phyloP scores from a whole-genome alignment of 2,797 vertebrate genomes.

The Rachycentron canadum region DNA sequence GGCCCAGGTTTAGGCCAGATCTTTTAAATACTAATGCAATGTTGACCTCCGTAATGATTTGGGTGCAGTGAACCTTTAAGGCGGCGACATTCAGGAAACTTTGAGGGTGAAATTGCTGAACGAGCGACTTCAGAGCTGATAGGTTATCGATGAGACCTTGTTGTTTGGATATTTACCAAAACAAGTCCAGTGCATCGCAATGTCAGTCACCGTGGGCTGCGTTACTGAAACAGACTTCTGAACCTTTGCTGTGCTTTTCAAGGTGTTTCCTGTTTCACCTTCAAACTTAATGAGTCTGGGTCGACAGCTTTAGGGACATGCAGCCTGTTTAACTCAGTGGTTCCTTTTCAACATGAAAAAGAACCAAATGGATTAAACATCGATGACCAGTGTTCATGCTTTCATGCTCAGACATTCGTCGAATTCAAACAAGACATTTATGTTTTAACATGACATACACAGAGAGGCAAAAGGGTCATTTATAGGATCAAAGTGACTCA shows the following conservation, averaged over 20 bases:
- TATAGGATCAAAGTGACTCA: background rate
- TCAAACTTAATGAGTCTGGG: background rate
- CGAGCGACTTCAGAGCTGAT: background rate
- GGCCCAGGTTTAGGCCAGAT: too few relatives aligned
- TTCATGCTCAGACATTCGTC: constrained; percentile 21
- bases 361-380: constrained; percentile 34
- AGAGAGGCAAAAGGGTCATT: background rate
- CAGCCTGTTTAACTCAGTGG: constrained; percentile 46
- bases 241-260: constrained; percentile 12
- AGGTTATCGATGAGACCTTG: too few relatives aligned
- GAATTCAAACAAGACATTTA: background rate
- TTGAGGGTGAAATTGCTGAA: background rate
- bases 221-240: constrained; percentile 3
- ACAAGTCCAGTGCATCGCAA: too few relatives aligned
- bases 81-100: background rate
- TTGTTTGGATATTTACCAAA: too few relatives aligned
- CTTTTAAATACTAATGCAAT: too few relatives aligned
- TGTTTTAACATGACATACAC: background rate
- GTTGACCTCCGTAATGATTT: background rate
- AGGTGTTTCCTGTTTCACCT: background rate
- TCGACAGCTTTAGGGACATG: background rate
- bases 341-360: constrained; percentile 40
- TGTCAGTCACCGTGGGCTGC: too few relatives aligned
- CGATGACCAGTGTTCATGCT: constrained; percentile 5
- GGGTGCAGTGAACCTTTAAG: constrained; percentile 20